A percentile compares a stretch with the other conserved stretches of the same genome.
Conservation (phyloP, 2,888 invertebrate genomes). For the Pyralis farinalis region DNA sequence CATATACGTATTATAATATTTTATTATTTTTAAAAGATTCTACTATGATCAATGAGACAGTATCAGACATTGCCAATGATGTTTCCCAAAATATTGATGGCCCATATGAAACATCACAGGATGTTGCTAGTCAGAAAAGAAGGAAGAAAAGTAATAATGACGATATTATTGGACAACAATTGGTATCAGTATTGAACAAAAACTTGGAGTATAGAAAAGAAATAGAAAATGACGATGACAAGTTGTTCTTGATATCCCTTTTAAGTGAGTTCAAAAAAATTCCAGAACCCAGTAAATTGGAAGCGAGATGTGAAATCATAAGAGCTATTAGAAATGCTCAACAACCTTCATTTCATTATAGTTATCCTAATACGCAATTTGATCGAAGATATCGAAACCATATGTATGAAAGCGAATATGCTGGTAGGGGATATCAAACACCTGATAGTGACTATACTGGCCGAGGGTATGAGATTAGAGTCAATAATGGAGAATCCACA, state of each 20-base stretch:
- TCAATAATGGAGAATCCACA: too few species aligned
- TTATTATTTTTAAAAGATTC: too few species aligned
- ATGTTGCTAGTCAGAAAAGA: conserved; percentile 9
- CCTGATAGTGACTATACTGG: too few species aligned
- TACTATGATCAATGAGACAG: conserved; percentile 2
- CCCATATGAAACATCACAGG: conserved; percentile 11
- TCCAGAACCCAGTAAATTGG: conserved; percentile 9
- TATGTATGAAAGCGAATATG: conserved; percentile 11
- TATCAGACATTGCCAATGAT: conserved; percentile 8
- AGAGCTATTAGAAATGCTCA: conserved; percentile 11
- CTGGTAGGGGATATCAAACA: too few species aligned
- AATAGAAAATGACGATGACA: conserved; percentile 8
- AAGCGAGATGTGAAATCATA: conserved; percentile 11
- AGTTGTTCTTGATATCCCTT: conserved; percentile 9
- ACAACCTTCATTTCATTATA: conserved; percentile 10
- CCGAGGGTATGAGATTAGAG: too few species aligned
- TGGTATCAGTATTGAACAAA: conserved; percentile 8
- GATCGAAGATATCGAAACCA: conserved; percentile 3
- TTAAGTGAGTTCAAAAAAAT: conserved; percentile 9
- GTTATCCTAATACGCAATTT: conserved; percentile 11
- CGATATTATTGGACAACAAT: conserved; percentile 9
- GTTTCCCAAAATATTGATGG: conserved; percentile 7
- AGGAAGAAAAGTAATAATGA: conserved; percentile 9
- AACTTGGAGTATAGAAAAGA: conserved; percentile 10
- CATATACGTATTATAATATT: too few species aligned